A percentile compares a stretch with the other conserved stretches of the same genome.
Conservation (phyloP, 2,113 vertebrate genomes). For the cattle (Bos taurus) region ARS-UCD2.0 NC_037333.1:68375001-68375500, state of each 20-base stretch:
- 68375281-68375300: conserved; percentile 40
- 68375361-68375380: not conserved
- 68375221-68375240: not conserved
- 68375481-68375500: conserved; percentile 5
- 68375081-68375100: not conserved
- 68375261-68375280: conserved; percentile 54
- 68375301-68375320: conserved; percentile 28
- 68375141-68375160: not conserved
- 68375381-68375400: not conserved
- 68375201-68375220: not conserved
- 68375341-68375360: conserved; percentile 65
- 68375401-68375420: conserved; percentile 21
- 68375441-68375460: not conserved
- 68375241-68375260: not conserved
- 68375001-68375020: not conserved
- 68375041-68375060: not conserved
- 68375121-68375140: not conserved
- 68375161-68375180: not conserved
- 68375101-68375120: not conserved
- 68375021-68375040: not conserved
- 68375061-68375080: not conserved
- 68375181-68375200: conserved; percentile 33
- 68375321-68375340: conserved; percentile 57
- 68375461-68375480: not conserved
- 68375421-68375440: not conserved